Evolutionary conservation across 2,888 invertebrate genomes (phyloP), one percentile per base, ranked within the genome.

Genomic region (Incurvaria masculella): DNA sequence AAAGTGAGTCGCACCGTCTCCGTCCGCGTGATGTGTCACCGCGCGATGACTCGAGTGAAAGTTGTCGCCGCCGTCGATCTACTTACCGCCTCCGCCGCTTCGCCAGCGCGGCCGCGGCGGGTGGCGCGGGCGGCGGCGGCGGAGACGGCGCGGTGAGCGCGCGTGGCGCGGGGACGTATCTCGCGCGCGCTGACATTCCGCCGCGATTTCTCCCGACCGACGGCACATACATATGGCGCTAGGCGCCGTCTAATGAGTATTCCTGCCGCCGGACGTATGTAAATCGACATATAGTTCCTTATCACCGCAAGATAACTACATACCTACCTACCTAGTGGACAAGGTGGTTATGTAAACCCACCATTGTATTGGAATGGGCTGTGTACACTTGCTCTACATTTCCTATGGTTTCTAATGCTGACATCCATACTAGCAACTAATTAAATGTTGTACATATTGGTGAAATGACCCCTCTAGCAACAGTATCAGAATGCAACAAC

Each of bases 1-100:
- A 89, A 89, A 85, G 89, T 89, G 83, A 83, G 83, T 78, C 64
- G 65, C 70, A 75, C 73, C 75, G 75, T 76, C 72, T 70, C 74
- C 75, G 72, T 72, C 75, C 74, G 72, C 72, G 72, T 76, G 76
- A 76, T 75, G 78, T 78, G 76, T 78, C 78, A 78, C 75, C 78
- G 75, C 75, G 78, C 78, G 76, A 78, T 78, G 78, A 76, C 71
- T 78, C 69, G 74, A 75, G 74, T 75, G 76, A 75, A 75, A 78
- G 76, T 79, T 76, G 78, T 78, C 78, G 74, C 74, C 75, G 75
- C 75, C 76, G 74, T 75, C 75, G 78, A 75, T 75, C 76, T 75
- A 76, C 78, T 79, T 79, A 76, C 76, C 75, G 76, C 75, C 76
- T 76, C 75, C 75, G 72, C 74, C 78, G 76, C 6, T 10, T 33